phyloP scores from a whole-genome alignment of 2,113 vertebrate species.

The Arenaria interpres region DNA sequence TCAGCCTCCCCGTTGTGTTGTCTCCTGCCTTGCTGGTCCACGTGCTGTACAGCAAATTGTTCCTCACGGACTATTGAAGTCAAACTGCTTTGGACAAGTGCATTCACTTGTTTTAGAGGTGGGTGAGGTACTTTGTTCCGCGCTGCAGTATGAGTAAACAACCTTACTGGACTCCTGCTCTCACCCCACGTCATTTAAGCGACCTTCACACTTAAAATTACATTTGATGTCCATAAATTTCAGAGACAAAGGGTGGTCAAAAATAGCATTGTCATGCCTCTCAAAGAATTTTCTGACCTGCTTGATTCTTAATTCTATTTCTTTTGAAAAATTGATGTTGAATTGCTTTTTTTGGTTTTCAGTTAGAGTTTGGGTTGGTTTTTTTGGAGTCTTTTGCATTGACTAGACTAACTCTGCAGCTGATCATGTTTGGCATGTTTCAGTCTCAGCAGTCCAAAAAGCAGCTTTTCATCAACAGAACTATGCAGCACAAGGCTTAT shows the following conservation, averaged over 20 bases:
- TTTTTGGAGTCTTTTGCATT: neutral
- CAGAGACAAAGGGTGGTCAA: neutral
- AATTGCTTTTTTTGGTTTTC: neutral
- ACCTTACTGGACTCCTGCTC: neutral
- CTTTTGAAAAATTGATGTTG: neutral
- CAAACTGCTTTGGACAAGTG: neutral
- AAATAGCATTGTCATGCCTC: neutral
- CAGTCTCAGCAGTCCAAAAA: neutral
- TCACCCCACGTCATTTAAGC: neutral
- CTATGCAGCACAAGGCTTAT: neutral
- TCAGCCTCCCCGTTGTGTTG: neutral
- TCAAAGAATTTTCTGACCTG: neutral
- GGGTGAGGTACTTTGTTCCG: neutral
- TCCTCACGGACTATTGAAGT: neutral
- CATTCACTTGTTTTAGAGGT: neutral
- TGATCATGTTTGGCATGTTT: conserved; percentile 2
- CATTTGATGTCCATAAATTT: neutral
- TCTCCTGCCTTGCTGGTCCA: neutral
- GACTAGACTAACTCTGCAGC: neutral
- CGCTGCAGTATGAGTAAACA: neutral
- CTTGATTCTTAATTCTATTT: neutral
- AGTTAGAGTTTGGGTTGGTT: neutral
- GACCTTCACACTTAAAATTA: neutral
- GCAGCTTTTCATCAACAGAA: neutral
- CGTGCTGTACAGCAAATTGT: neutral